Evolutionary conservation across 2,797 vertebrate genomes (phyloP).

Genomic region (Clarias platycephalus): DNA sequence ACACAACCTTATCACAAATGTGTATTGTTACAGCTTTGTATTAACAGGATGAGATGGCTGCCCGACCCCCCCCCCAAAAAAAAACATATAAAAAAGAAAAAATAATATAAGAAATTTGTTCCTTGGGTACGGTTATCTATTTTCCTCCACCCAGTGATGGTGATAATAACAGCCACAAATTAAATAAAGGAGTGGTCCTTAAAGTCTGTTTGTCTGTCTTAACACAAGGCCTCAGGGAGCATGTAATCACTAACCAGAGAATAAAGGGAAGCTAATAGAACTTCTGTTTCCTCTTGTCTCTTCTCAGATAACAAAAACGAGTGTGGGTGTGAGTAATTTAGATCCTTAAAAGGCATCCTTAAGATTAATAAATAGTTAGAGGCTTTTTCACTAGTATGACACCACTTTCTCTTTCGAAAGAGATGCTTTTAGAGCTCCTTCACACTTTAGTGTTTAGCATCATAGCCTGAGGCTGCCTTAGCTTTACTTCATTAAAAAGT

Average conservation of each 20-base stretch:
- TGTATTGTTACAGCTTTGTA: conserved; percentile 65
- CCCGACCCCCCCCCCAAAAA: conserved; percentile 26
- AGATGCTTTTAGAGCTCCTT: conserved; percentile 39
- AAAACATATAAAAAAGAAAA: conserved; percentile 4
- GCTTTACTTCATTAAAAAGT: conserved; percentile 46
- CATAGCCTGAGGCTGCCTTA: conserved; percentile 38
- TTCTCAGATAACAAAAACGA: conserved; percentile 57
- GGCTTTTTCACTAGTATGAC: conserved; percentile 43
- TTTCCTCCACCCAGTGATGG: conserved; percentile 61
- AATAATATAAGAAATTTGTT: not conserved
- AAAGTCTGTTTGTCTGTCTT: conserved; percentile 57
- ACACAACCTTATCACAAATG: conserved; percentile 56
- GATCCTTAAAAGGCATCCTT: conserved; percentile 55
- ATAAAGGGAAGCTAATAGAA: conserved; percentile 63
- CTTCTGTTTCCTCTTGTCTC: conserved; percentile 63
- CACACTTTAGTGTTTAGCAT: conserved; percentile 16
- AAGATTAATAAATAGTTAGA: conserved; percentile 62
- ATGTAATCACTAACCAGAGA: conserved; percentile 59
- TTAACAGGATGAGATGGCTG: conserved; percentile 64
- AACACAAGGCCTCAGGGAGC: conserved; percentile 42
- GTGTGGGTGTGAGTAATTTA: conserved; percentile 48
- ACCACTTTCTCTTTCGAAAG: conserved; percentile 32
- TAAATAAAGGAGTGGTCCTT: conserved; percentile 62
- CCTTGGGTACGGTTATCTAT: conserved; percentile 55
- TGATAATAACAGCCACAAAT: conserved; percentile 63